Base-by-base conservation (phyloP, 1,140 invertebrate species). In the Penaeus indicus region DNA sequence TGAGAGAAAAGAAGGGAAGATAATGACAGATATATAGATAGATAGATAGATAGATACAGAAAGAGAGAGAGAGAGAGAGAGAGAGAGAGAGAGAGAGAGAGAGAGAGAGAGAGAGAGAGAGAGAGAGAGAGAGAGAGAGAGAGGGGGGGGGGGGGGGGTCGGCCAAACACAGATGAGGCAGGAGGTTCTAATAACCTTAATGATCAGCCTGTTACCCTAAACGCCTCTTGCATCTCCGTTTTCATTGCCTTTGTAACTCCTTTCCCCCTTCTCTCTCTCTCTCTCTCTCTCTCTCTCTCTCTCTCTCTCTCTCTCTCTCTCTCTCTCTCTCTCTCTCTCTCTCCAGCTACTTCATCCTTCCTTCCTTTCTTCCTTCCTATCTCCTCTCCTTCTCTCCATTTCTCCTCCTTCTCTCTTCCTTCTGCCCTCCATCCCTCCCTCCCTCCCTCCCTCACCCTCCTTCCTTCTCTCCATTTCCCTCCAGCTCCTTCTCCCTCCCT, bases 61-160 rank as follows among this genome's bases (percentile, higher is more conserved):
- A 10, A 62, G 62, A 64, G 22, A 25, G 62, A 61, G 27, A 64
- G 47, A 62, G 61, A 61, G 63, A 25, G 61, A 83, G 81, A 61
- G 81, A 25, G 54, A 83, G 54, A n/a, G 54, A 27, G 78, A 80
- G 78, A 80, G 78, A 80, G 78, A 80, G 78, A 80, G 78, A 80
- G 78, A 80, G 78, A 80, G 38, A 80, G 78, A 80, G 78, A 80
- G 78, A 80, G 78, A 80, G 78, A 80, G 78, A 80, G 78, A 80
- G 38, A 80, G 72, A 75, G 72, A 75, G 72, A 75, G 19, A 75
- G 72, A 77, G 72, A 77, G n/a, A 77, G 47, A 42, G 47, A 32
- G 18, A 13, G 19, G 7, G 54, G 3, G 18, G 4, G 32, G 42
- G 21, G 32, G 32, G 3, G 8, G 25, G 21, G 19, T 13, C 10